Evolutionary conservation across 1,140 invertebrate species (phyloP).

Genomic region (Drosophila trapezifrons): DNA sequence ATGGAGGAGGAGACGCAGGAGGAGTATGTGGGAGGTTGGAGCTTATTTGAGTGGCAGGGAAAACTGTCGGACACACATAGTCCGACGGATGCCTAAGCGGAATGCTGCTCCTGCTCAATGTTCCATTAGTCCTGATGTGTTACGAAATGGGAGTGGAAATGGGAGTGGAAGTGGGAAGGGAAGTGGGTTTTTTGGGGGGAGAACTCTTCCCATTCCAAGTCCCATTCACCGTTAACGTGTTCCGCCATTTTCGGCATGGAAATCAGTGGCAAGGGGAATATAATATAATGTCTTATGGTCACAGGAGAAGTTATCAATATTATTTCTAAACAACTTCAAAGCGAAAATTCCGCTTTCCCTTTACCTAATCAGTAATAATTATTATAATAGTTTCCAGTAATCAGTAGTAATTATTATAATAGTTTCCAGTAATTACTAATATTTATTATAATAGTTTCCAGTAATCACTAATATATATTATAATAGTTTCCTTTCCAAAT

Average conservation of each 20-base stretch:
- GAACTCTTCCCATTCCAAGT: slow-evolving; percentile 1
- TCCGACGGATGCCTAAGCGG: slow-evolving; percentile 53
- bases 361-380: no score
- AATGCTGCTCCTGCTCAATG: slow-evolving; percentile 48
- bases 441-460: no score
- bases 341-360: no score
- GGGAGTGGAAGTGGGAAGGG: not conserved
- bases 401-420: no score
- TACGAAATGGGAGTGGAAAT: not conserved
- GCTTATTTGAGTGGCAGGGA: slow-evolving; percentile 55
- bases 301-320: not conserved
- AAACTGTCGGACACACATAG: slow-evolving; percentile 24
- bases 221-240: slow-evolving; percentile 13
- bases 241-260: slow-evolving; percentile 8
- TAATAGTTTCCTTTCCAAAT: no score
- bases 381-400: no score
- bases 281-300: no score
- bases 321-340: no score
- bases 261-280: not conserved
- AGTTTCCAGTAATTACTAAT: no score
- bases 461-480: no score
- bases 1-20: no score
- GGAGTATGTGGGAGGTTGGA: slow-evolving; percentile 28
- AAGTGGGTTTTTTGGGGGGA: not conserved
- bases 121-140: slow-evolving; percentile 83